Percentiles rank a stretch among this genome's conserved stretches.
phyloP scores from a whole-genome alignment of 2,888 invertebrate genomes.

The Megastigmus dorsalis region DNA sequence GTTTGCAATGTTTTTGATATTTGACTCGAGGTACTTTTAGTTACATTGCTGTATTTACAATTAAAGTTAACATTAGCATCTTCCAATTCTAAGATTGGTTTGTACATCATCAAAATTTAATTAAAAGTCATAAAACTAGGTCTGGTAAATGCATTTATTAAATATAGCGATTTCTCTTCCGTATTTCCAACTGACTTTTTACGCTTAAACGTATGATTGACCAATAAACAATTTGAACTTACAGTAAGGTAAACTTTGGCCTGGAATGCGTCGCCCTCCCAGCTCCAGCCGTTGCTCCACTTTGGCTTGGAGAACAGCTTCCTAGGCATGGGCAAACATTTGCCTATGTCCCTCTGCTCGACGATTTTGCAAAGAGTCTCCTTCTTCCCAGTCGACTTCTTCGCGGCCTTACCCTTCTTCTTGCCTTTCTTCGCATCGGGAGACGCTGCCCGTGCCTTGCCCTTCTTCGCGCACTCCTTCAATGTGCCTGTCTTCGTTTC shows the following conservation, averaged over 20 bases:
- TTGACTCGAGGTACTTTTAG: too few relatives aligned
- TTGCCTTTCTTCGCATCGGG: constrained; percentile 49
- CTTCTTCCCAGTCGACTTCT: constrained; percentile 62
- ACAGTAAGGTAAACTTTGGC: constrained; percentile 92
- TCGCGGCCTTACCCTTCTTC: constrained; percentile 56
- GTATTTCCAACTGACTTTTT: too few relatives aligned
- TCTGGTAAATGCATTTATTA: too few relatives aligned
- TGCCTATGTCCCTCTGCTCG: constrained; percentile 66
- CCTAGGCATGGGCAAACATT: constrained; percentile 70
- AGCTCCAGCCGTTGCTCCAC: constrained; percentile 95
- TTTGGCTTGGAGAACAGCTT: constrained; percentile 77
- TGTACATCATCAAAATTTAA: too few relatives aligned
- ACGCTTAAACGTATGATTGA: too few relatives aligned
- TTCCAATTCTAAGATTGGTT: too few relatives aligned
- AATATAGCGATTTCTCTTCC: too few relatives aligned
- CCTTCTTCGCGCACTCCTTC: constrained; percentile 40
- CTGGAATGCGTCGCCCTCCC: constrained; percentile 89
- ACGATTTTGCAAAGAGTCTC: constrained; percentile 70
- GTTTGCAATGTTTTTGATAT: too few relatives aligned
- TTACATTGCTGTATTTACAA: too few relatives aligned
- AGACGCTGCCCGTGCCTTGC: constrained; percentile 35
- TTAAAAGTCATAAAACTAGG: too few relatives aligned
- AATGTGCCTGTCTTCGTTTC: not conserved
- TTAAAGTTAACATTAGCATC: too few relatives aligned
- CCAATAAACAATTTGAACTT: too few relatives aligned